Percentiles rank a stretch among this genome's conserved stretches.
phyloP scores from a whole-genome alignment of 1,140 invertebrate species.

The Bombus waltoni region DNA sequence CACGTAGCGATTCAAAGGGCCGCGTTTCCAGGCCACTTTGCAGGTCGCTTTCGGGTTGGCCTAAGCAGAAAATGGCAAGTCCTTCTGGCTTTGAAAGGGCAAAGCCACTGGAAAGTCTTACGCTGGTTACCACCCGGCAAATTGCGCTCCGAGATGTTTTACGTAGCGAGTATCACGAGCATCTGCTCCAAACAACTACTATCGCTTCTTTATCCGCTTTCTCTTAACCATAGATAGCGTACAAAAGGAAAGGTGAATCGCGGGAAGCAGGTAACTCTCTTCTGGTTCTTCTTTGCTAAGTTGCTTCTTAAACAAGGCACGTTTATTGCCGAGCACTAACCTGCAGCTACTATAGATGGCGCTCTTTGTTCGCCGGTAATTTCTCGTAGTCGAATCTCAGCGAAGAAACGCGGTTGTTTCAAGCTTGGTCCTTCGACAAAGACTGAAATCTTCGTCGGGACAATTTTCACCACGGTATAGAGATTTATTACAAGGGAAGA shows the following conservation, averaged over 20 bases:
- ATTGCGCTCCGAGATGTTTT: conserved; percentile 60
- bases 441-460: background rate
- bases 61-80: conserved; percentile 75
- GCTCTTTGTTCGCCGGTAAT: background rate
- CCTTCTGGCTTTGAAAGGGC: conserved; percentile 48
- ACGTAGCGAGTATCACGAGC: conserved; percentile 25
- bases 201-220: background rate
- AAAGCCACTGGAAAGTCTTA: conserved; percentile 40
- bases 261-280: background rate
- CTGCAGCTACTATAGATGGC: background rate
- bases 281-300: background rate
- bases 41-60: conserved; percentile 67
- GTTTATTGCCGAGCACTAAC: background rate
- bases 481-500: background rate
- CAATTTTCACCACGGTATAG: background rate
- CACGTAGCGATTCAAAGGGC: conserved; percentile 44
- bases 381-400: background rate
- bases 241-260: background rate
- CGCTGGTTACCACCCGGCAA: conserved; percentile 54
- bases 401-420: background rate
- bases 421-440: background rate
- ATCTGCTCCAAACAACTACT: background rate
- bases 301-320: background rate
- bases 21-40: conserved; percentile 29
- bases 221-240: background rate